Base-by-base conservation (phyloP, 2,888 invertebrate genomes). In the Nemurella pictetii region DNA sequence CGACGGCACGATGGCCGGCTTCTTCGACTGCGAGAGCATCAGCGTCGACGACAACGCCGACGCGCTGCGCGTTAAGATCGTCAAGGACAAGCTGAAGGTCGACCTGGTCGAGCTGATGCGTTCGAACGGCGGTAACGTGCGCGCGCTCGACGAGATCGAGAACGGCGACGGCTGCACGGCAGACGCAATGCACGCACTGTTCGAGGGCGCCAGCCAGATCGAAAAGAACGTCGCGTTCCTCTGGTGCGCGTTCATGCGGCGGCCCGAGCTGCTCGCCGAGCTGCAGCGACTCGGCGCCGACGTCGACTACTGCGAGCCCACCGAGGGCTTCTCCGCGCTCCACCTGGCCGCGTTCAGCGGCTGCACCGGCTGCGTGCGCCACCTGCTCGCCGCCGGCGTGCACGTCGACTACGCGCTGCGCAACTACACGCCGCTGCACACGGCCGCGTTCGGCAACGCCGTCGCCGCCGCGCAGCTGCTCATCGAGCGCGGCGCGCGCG, bases 361-460 rank as follows among this genome's bases (percentile, higher is more conserved):
- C n/a, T 95, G 94, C 87, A 90, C 94, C 82, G 93, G 94, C 26
- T 94, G 95, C 86, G 93, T 95, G 9, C 93, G 92, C 87, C 95
- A 93, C 89, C 91, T 96, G 83, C 92, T 96, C 80, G 90, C 93
- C 32, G 93, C 94, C 88, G 95, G 94, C 0, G 92, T 93, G 87
- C 94, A 94, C 88, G 93, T 95, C 9, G 94, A 95, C 90, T 92
- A 93, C 83, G 93, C 93, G 89, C 93, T 93, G 85, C 94, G 95
- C 89, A 93, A 94, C 88, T 95, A 95, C 89, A 95, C 95, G 80
- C 96, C 97, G 0, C 92, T 98, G 85, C 97, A 98, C 90, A 97
- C 96, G 89, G 96, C 97, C 20, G 97, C 97, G 36, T 96, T 97
- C 90, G 96, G 97, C 20, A 96, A 97, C 89, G 95, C 96, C 86